phyloP scores from a whole-genome alignment of 1,140 invertebrate species.

The Sitobion miscanthi region DNA sequence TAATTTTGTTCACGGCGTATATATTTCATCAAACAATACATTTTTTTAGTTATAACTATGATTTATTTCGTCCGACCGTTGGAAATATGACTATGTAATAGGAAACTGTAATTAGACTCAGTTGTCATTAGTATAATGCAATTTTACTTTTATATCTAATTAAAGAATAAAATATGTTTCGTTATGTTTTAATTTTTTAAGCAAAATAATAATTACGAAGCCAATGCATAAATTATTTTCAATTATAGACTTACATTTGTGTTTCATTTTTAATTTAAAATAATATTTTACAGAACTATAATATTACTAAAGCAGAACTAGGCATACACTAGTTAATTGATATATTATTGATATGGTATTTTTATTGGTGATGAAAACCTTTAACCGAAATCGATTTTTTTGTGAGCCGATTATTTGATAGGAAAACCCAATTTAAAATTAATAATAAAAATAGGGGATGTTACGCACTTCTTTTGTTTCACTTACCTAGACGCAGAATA shows the following conservation, averaged over 20 bases:
- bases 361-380: not conserved
- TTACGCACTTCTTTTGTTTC: not conserved
- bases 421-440: not conserved
- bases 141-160: not conserved
- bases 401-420: not conserved
- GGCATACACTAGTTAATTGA: not conserved
- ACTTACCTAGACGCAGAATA: not conserved
- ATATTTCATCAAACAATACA: not conserved
- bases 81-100: conserved; percentile 8
- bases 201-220: not conserved
- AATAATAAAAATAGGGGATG: not conserved
- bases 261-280: not conserved
- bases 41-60: not conserved
- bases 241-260: not conserved
- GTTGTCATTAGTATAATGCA: not conserved
- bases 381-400: not conserved
- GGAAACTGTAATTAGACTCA: not conserved
- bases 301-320: not conserved
- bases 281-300: not conserved
- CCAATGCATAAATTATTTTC: not conserved
- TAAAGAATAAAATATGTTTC: conserved; percentile 11
- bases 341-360: not conserved
- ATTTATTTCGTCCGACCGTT: not conserved
- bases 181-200: not conserved
- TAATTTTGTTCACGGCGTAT: not conserved